Evolutionary conservation across 1,140 invertebrate genomes (phyloP).

Genomic region (Ladona fulva): DNA sequence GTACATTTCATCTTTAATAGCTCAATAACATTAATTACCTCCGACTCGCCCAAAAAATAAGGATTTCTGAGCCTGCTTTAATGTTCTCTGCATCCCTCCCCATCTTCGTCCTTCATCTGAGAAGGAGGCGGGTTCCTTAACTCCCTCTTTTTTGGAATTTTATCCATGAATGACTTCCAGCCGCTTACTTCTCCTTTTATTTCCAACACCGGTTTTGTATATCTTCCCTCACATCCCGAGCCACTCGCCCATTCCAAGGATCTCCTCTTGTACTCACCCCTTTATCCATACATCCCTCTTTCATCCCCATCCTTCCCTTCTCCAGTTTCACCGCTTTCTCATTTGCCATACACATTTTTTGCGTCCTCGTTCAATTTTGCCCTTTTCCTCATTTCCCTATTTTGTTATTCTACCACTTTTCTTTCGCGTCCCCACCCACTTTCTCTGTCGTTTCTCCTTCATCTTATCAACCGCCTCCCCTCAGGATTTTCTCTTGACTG

Average conservation of each 20-base stretch:
- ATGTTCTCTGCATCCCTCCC: not conserved
- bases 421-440: not conserved
- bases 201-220: not conserved
- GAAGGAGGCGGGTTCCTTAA: not conserved
- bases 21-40: not conserved
- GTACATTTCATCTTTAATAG: not conserved
- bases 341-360: not conserved
- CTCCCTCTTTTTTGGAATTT: not conserved
- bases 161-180: not conserved
- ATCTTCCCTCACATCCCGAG: not conserved
- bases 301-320: not conserved
- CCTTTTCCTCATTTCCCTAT: not conserved
- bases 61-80: not conserved
- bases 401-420: conserved; percentile 4
- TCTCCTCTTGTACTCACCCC: not conserved
- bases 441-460: not conserved
- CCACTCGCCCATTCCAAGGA: not conserved
- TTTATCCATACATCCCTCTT: not conserved
- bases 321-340: not conserved
- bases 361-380: not conserved
- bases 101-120: too few relatives aligned
- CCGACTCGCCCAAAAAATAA: not conserved
- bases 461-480: not conserved
- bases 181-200: not conserved
- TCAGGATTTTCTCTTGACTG: not conserved